Base-by-base conservation (phyloP, 1,140 invertebrate genomes). In the Drosophila varians region DNA sequence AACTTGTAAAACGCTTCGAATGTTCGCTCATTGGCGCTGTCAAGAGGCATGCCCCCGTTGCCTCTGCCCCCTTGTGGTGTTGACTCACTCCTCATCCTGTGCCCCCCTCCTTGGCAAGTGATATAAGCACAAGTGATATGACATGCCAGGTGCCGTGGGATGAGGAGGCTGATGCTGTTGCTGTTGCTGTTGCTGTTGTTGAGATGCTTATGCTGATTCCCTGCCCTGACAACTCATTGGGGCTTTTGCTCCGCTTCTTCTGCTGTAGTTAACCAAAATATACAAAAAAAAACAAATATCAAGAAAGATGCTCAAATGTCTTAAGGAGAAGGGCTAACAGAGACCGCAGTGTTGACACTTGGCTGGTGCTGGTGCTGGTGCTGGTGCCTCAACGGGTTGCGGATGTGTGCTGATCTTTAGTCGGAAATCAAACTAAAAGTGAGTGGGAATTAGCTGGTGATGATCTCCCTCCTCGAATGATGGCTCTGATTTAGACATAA, bases 21-120 rank as follows among this genome's bases (percentile, higher is more conserved):
- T 90, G 89, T 70, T 86, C 80, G 82, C 86, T 83, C 89, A 90
- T 89, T 87, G 89, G 78, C 84, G 80, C 80, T 90, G 89, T 90
- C 89, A 90, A 73, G 68, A 45, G 72, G 36, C 73, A 16, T 38
- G 28, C 60, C 73, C 69, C 21, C 14, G 4, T 6, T 28, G 18
- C 42, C 21, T 18, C 21, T 3, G 6, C 48, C n/a, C 55, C 16
- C 16, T 28, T 23, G 11, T 58, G 7, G 16, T 38, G n/a, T 38
- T 16, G 12, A n/a, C n/a, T n/a, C n/a, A n/a, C n/a, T n/a, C n/a
- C n/a, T n/a, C n/a, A n/a, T n/a, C 36, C 54, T 40, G 45, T 19
- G 31, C 43, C 52, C 36, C 43, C 70, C 48, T 48, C 25, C 38
- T 8, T 14, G 25, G 31, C 56, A 36, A 48, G 60, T 58, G 73